These are phyloP conservation scores for Cylloceria caligata DNA, from an alignment of 2,888 invertebrate species.

Conservation along the genomic window DNA sequence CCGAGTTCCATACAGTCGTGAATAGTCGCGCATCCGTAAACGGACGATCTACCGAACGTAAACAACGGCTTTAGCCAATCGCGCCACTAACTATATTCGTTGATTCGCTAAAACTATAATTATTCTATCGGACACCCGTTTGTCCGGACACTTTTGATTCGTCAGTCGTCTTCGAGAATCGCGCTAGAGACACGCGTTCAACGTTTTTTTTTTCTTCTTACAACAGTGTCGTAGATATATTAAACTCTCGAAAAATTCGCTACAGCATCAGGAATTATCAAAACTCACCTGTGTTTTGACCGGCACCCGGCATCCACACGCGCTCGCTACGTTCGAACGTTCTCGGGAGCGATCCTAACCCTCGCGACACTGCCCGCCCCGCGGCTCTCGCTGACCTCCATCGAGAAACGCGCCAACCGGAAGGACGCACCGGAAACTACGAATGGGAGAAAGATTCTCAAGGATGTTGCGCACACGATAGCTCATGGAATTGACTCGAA, in stretches of 20 bases:
- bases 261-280: not conserved
- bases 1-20: slow-evolving; percentile 79
- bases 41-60: slow-evolving; percentile 50
- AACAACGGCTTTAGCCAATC: slow-evolving; percentile 52
- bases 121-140: not conserved
- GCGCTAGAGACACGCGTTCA: too few species aligned
- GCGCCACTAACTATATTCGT: not conserved
- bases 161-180: too few species aligned
- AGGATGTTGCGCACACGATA: not conserved
- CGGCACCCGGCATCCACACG: slow-evolving; percentile 45
- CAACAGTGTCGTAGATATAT: too few species aligned
- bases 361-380: not conserved
- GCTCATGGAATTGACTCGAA: not conserved
- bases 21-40: slow-evolving; percentile 73
- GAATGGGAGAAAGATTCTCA: slow-evolving; percentile 11
- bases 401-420: slow-evolving; percentile 26
- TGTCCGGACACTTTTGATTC: too few species aligned
- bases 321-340: not conserved
- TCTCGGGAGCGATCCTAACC: slow-evolving; percentile 6
- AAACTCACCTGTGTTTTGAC: slow-evolving; percentile 6
- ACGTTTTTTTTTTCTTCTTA: too few species aligned
- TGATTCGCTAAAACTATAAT: slow-evolving; percentile 1
- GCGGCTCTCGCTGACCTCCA: not conserved
- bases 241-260: too few species aligned
- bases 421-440: slow-evolving; percentile 31